phyloP scores from a whole-genome alignment of 2,888 invertebrate genomes.

The Lasioglossum pauxillum region DNA sequence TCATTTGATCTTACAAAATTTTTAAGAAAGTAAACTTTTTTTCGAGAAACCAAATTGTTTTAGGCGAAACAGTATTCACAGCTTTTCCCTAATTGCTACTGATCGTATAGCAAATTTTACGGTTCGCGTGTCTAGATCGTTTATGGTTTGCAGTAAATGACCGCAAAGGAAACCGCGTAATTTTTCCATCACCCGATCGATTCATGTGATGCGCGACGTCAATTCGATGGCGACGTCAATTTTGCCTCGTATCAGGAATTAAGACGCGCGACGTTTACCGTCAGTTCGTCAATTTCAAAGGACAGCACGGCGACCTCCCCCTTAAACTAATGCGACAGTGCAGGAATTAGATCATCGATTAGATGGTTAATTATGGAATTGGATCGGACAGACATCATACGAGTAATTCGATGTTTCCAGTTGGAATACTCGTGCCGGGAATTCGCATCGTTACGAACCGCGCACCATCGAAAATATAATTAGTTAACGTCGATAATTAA shows the following conservation, averaged over 20 bases:
- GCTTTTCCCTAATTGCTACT: no score
- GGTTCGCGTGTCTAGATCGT: no score
- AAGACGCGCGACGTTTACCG: constrained; percentile 44
- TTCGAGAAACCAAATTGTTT: no score
- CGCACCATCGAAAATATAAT: constrained; percentile 51
- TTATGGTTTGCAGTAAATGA: not conserved
- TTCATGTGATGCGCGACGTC: not conserved
- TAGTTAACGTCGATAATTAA: constrained; percentile 56
- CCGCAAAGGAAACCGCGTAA: not conserved
- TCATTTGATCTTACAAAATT: no score
- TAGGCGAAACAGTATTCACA: no score
- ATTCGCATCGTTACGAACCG: constrained; percentile 35
- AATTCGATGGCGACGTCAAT: not conserved
- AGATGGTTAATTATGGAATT: constrained; percentile 62
- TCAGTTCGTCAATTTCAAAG: constrained; percentile 32
- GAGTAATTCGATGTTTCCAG: constrained; percentile 61
- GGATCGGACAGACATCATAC: constrained; percentile 49
- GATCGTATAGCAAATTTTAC: no score
- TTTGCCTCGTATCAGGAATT: constrained; percentile 8
- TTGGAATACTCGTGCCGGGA: constrained; percentile 45
- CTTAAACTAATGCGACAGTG: constrained; percentile 41
- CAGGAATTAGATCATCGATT: constrained; percentile 63
- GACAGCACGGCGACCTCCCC: not conserved
- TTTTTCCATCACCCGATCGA: not conserved
- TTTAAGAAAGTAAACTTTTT: no score